A percentile compares a stretch with the other conserved stretches of the same genome.
These are phyloP conservation scores for Agrochola lychnidis DNA, from an alignment of 2,888 invertebrate species.

Conservation along the genomic window DNA sequence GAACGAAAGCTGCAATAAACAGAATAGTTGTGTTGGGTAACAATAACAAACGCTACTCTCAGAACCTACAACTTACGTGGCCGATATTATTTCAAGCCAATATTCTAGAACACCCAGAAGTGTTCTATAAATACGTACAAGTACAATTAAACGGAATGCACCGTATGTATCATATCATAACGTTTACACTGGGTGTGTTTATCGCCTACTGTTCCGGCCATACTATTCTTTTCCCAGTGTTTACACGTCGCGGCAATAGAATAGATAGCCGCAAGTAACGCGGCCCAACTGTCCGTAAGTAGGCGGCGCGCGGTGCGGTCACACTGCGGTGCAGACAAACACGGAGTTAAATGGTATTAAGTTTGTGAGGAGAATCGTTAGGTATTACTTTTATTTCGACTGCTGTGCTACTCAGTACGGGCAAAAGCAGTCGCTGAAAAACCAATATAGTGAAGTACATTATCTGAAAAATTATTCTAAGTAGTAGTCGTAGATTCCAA, in stretches of 20 bases:
- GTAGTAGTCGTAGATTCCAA: not conserved
- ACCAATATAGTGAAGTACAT: not conserved
- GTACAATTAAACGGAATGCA: constrained; percentile 59
- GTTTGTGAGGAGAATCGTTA: constrained; percentile 33
- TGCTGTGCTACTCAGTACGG: constrained; percentile 11
- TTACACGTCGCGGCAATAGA: constrained; percentile 81
- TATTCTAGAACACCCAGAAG: constrained; percentile 62
- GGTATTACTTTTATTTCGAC: constrained; percentile 44
- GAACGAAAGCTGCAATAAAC: not conserved
- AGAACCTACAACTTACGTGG: constrained; percentile 12
- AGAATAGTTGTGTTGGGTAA: not conserved
- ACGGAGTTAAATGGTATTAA: constrained; percentile 9
- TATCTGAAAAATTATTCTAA: not conserved
- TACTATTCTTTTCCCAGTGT: constrained; percentile 86
- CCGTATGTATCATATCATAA: constrained; percentile 86
- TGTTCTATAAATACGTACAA: constrained; percentile 58
- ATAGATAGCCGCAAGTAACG: constrained; percentile 78
- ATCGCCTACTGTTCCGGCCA: constrained; percentile 79
- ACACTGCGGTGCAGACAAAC: constrained; percentile 34
- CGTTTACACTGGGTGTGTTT: constrained; percentile 82
- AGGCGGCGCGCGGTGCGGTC: constrained; percentile 57
- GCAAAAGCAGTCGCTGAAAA: constrained; percentile 5
- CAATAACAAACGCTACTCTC: constrained; percentile 16
- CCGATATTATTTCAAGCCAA: constrained; percentile 47
- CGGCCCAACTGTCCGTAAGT: constrained; percentile 79